These are phyloP conservation scores for Helogale parvula DNA, from an alignment of 2,113 vertebrate species.

Conservation along the genomic window DNA sequence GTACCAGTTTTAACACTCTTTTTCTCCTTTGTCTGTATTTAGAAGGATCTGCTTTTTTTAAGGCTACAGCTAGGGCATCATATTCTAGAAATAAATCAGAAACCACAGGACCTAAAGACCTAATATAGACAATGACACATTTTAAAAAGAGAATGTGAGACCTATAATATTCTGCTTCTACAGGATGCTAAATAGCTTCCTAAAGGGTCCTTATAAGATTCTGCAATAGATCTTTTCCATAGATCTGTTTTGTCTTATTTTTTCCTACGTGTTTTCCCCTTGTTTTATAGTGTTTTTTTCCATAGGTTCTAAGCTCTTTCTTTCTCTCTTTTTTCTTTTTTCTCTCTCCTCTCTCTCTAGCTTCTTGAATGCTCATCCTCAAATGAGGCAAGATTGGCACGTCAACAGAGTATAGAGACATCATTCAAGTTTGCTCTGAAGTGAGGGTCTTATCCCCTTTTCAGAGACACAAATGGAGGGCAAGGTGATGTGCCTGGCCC, in stretches of 20 bases:
- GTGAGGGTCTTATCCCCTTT: neutral
- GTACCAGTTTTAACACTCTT: neutral
- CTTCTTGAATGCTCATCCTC: neutral
- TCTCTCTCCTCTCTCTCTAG: neutral
- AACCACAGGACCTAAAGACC: neutral
- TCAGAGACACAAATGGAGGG: neutral
- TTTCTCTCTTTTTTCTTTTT: neutral
- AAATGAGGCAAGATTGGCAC: neutral
- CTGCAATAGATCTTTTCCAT: neutral
- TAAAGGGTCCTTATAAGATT: neutral
- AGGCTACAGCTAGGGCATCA: neutral
- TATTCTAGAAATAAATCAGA: conserved; percentile 38
- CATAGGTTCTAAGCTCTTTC: neutral
- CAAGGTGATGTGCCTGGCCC: neutral
- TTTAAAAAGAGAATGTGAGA: neutral
- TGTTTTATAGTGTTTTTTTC: neutral
- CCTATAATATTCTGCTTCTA: neutral
- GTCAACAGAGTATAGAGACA: neutral
- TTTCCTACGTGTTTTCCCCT: neutral
- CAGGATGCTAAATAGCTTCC: neutral
- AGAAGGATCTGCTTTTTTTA: neutral
- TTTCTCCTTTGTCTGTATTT: conserved; percentile 27
- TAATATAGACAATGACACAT: conserved; percentile 11
- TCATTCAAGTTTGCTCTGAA: neutral
- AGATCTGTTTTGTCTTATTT: neutral